Evolutionary conservation across 2,797 vertebrate species (phyloP), one percentile per base, ranked within the genome.

Genomic region (Pampus argenteus): DNA sequence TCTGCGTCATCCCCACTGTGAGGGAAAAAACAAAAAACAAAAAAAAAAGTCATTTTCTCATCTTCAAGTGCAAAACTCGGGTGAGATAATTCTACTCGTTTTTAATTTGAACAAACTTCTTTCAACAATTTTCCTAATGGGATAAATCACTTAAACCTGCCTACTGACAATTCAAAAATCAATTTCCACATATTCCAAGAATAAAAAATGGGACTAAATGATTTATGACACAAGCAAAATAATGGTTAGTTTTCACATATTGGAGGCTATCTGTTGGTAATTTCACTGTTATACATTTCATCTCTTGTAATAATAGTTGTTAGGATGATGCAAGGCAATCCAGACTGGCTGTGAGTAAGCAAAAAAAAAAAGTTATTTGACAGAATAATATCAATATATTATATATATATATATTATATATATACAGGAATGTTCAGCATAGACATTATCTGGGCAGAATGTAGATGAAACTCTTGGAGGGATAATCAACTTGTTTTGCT

Each of bases 1-100:
- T 99, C 98, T 0, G 96, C 96, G 69, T 98, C 97, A 0, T 97
- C 97, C 0, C 96, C 97, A 0, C 98, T 99, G 94, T 47, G 61
- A 4, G 26, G 18, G 38, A 9, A 9, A n/a, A 3, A 6, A 38
- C 2, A 0, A 82, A 66, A 70, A 52, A 52, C 13, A 40, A 31
- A 72, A 40, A 79, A 66, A 61, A 51, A 56, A 48, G 59, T 63
- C 76, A 71, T 47, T 81, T 66, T 65, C 26, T 8, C 36, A 68
- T 61, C n/a, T 49, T 49, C 0, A 58, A 71, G 25, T 31, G 20
- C 18, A 66, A 57, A 64, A 51, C 9, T 66, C 25, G 49, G 17
- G 0, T 26, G 22, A 48, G n/a, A 26, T 22, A 36, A 28, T 45
- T 23, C 5, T 4, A 9, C 18, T 52, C 36, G 1, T 70, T 47